Evolutionary conservation across 2,888 invertebrate species (phyloP), one percentile per base, ranked within the genome.

Genomic region (Psococerastis gibbosa): DNA sequence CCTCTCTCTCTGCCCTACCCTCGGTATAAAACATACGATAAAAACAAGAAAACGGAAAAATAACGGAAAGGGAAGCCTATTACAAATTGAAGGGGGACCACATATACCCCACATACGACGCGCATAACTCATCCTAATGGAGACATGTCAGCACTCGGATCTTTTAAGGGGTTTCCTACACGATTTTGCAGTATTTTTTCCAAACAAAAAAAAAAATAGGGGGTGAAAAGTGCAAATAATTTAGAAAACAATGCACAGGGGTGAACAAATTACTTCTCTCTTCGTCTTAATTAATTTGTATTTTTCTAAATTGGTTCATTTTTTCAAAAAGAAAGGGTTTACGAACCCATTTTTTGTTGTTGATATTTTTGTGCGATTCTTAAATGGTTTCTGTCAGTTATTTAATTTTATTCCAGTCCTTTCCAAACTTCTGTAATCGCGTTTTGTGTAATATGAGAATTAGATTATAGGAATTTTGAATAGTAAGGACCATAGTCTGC

Each of bases 111-210:
- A 18, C 22, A 18, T 22, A 22, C 20, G 38, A 20, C 16, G 38
- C 20, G 20, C 38, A 38, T 38, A 6, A 18, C 17, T 38, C 38
- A 18, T 38, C 18, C 38, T 18, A 18, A 38, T 38, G 38, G 38
- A n/a, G n/a, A n/a, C 38, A 16, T 20, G 27, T 27, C 27, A 27
- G 27, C 27, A 27, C 8, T 27, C 20, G 38, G 20, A 38, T 38
- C 5, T 20, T 20, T 38, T 11, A 38, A 17, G 20, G 20, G 38
- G n/a, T 38, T 22, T n/a, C n/a, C n/a, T n/a, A n/a, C n/a, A n/a
- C n/a, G 8, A 18, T 38, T 38, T 20, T 38, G n/a, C 38, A 6
- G 6, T 15, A 16, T 8, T 8, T 34, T 34, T 34, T 34, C 35
- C 35, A 9, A 31, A 15, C 16, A 34, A 17, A 34, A 34, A 34